Conservation (phyloP, 2,888 invertebrate species). For the Danaus chrysippus region DNA sequence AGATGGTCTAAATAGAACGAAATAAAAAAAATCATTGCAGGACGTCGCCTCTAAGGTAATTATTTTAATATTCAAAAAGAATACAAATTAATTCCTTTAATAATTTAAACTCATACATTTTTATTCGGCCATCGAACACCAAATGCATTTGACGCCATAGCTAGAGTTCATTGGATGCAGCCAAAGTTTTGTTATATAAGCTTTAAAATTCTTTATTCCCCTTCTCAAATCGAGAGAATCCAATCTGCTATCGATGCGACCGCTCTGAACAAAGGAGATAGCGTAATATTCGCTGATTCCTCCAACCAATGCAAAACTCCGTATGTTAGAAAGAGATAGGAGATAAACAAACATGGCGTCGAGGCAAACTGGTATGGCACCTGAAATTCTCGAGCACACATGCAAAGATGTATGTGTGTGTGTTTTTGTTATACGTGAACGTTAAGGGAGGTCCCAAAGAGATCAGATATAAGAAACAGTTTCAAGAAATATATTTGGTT, state of each 20-base stretch:
- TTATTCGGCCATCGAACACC: slow-evolving; percentile 39
- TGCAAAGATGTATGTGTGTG: slow-evolving; percentile 48
- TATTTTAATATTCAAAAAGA: background rate
- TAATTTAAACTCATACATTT: slow-evolving; percentile 2
- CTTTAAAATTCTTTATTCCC: slow-evolving; percentile 66
- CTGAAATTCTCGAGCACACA: slow-evolving; percentile 61
- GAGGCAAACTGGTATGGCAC: slow-evolving; percentile 50
- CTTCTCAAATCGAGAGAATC: slow-evolving; percentile 64
- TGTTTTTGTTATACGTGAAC: slow-evolving; percentile 45
- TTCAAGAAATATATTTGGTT: slow-evolving; percentile 14
- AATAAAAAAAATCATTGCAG: slow-evolving; percentile 40
- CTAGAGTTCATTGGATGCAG: slow-evolving; percentile 35
- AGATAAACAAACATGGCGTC: slow-evolving; percentile 68
- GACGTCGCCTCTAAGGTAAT: slow-evolving; percentile 60
- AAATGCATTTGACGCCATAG: slow-evolving; percentile 30
- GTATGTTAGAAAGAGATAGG: slow-evolving; percentile 33
- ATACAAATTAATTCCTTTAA: slow-evolving; percentile 2
- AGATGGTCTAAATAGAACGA: slow-evolving; percentile 61
- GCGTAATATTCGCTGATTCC: slow-evolving; percentile 42
- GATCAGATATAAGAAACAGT: slow-evolving; percentile 50
- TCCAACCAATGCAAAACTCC: slow-evolving; percentile 30
- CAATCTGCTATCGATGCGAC: slow-evolving; percentile 50
- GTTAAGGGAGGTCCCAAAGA: slow-evolving; percentile 50
- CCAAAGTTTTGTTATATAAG: slow-evolving; percentile 44
- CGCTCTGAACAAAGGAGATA: slow-evolving; percentile 49